Percentiles rank a stretch among this genome's conserved stretches.
Conservation (phyloP, 1,140 invertebrate genomes). For the Hyles vespertilio region DNA sequence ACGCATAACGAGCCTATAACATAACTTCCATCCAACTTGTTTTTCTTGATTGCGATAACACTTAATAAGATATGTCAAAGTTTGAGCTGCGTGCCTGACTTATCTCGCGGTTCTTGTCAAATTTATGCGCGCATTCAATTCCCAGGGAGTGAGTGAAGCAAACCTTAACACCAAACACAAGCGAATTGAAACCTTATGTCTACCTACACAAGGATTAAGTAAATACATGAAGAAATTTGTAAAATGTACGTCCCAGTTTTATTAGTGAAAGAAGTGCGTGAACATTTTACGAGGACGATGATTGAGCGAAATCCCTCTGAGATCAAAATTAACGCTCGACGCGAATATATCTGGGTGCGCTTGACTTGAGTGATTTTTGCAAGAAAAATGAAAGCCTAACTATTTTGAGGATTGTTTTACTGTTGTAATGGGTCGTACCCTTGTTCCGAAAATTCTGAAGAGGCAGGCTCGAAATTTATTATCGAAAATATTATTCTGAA, state of each 20-base stretch:
- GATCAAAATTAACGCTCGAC: conserved; percentile 17
- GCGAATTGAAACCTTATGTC: neutral
- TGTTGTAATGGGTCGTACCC: no score
- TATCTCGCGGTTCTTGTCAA: no score
- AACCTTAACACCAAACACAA: neutral
- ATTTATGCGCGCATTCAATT: conserved; percentile 3
- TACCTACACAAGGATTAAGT: neutral
- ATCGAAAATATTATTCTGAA: no score
- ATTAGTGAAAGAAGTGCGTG: conserved; percentile 9
- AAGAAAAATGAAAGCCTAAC: no score
- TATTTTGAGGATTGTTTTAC: no score
- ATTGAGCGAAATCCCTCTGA: conserved; percentile 17
- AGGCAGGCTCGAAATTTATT: no score
- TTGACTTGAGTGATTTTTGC: neutral
- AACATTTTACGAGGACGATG: conserved; percentile 17
- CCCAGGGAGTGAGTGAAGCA: neutral
- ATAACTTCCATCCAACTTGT: no score
- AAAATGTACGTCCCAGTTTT: neutral
- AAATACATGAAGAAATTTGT: neutral
- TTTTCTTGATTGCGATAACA: no score
- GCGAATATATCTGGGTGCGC: neutral
- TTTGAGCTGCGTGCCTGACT: no score
- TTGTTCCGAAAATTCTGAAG: no score
- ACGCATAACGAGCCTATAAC: no score
- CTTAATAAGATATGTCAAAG: no score